A percentile compares a stretch with the other conserved stretches of the same genome.
These are phyloP conservation scores for Pelagia noctiluca DNA, from an alignment of 30 jellyfish, hydroid and myxozoan species.

Conservation along the genomic window DNA sequence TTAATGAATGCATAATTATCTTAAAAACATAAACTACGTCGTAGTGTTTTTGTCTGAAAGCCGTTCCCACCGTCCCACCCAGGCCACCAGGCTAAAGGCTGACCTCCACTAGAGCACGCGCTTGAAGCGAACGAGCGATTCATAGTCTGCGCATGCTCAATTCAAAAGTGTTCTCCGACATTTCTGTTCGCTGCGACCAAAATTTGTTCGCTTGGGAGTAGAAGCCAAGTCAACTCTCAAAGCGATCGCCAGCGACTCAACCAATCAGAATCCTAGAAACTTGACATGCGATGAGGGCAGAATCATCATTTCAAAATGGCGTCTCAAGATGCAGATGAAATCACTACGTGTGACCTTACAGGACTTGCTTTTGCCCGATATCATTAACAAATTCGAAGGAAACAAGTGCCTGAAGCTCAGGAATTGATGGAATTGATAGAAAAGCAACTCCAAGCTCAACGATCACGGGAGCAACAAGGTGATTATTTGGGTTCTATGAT, in stretches of 20 bases:
- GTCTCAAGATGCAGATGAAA: too few species aligned
- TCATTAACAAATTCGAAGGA: too few species aligned
- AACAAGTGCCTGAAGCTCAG: too few species aligned
- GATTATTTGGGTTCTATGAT: not conserved
- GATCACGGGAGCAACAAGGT: not conserved
- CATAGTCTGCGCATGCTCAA: conserved; percentile 4
- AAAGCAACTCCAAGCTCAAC: not conserved
- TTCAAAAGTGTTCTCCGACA: not conserved
- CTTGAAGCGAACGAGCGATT: conserved; percentile 31
- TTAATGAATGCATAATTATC: too few species aligned
- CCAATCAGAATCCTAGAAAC: conserved; percentile 16
- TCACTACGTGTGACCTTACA: too few species aligned
- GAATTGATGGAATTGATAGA: not conserved
- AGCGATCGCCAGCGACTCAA: not conserved
- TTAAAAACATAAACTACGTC: too few species aligned
- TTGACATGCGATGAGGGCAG: not conserved
- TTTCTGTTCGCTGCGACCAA: not conserved
- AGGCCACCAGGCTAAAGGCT: too few species aligned
- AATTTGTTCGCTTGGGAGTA: conserved; percentile 10
- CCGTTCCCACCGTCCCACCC: too few species aligned
- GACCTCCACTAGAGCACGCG: too few species aligned
- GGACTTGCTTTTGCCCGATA: too few species aligned
- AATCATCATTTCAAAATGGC: too few species aligned
- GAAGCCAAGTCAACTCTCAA: not conserved
- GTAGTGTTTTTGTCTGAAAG: too few species aligned